Base-by-base conservation (phyloP, 2,113 vertebrate species). In the Oryzias melastigma region DNA sequence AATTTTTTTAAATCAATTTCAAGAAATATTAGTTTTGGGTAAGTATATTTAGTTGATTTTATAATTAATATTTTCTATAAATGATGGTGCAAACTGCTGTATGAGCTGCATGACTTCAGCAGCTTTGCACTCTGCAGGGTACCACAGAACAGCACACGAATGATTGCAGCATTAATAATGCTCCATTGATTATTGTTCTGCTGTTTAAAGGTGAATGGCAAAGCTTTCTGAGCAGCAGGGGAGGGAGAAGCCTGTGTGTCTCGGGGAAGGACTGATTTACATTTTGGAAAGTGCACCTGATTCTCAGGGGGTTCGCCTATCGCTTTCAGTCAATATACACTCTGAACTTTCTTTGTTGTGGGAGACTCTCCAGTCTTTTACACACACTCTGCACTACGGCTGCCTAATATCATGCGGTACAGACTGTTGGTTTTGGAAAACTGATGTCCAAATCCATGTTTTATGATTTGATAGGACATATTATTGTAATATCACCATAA, bases 131-230 rank as follows among this genome's bases (percentile, higher is more conserved):
- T 68, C 82, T 52, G 80, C 83, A 59, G 87, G 87, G 69, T 52
- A 79, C 72, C 60, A 69, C 53, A 81, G 73, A 73, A 83, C 81
- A 73, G 82, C 83, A 87, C 85, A 85, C 85, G 88, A 87, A 85
- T 90, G 82, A 88, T 90, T 87, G 89, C 79, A 88, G 71, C 87
- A 91, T 91, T 90, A 92, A 91, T 91, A 91, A 92, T 91, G 85
- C 86, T 79, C 85, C 83, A 92, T 91, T 91, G 91, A 92, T 91
- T 92, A 90, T 90, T 89, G 87, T 88, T 87, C 69, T 75, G 77
- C 85, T 89, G 90, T 90, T 91, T 90, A 90, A 91, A 91, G 90
- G 88, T 91, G 89, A 92, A 88, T 81, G 80, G 77, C 71, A 75
- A 75, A 80, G 87, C 82, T 85, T 78, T 75, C 70, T 52, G 68